phyloP scores from a whole-genome alignment of 2,797 vertebrate species.

The Phaenicophaeus curvirostris region DNA sequence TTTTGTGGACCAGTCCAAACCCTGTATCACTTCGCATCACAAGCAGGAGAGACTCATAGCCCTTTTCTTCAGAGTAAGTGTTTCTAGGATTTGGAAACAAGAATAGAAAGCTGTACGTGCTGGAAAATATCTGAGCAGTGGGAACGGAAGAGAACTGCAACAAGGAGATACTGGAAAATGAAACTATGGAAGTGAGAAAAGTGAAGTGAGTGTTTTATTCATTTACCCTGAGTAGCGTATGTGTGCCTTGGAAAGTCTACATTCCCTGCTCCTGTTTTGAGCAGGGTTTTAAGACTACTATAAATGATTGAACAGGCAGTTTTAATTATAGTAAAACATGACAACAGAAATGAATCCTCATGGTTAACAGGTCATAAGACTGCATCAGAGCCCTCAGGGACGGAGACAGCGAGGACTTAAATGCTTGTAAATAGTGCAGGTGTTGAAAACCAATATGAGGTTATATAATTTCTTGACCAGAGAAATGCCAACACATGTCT shows the following conservation, averaged over 20 bases:
- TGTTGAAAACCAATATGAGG: conserved; percentile 65
- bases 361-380: conserved; percentile 36
- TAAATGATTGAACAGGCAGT: conserved; percentile 9
- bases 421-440: conserved; percentile 53
- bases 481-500: conserved; percentile 50
- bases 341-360: conserved; percentile 38
- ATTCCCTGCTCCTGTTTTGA: background rate
- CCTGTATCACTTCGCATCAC: background rate
- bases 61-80: background rate
- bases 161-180: background rate
- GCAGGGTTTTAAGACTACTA: conserved; percentile 3
- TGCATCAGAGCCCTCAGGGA: conserved; percentile 19
- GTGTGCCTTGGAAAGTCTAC: background rate
- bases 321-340: conserved; percentile 57
- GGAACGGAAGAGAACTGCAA: background rate
- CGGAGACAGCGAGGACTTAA: background rate
- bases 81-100: background rate
- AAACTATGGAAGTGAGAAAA: background rate
- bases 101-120: background rate
- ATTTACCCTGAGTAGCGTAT: background rate
- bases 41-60: background rate
- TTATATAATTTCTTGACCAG: conserved; percentile 55
- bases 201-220: conserved; percentile 23
- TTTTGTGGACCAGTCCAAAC: background rate
- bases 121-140: background rate